Percentiles rank a stretch among this genome's conserved stretches.
Conservation (phyloP, 2,888 invertebrate species). For the Muscina levida region DNA sequence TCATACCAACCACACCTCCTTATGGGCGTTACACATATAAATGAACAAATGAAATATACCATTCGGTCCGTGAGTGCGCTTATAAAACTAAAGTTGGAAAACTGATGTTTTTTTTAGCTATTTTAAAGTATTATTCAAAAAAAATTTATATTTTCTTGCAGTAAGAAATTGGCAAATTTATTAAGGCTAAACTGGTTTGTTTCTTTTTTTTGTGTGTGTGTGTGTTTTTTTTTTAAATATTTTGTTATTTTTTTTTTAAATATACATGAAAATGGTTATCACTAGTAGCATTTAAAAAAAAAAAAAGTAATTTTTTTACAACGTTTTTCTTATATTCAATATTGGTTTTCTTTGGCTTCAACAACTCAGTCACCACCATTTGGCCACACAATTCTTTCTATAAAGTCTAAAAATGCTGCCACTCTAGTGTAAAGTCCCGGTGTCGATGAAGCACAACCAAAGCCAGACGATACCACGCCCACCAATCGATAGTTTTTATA, state of each 20-base stretch:
- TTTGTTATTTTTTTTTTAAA: too few species aligned
- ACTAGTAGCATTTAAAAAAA: conserved; percentile 16
- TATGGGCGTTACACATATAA: too few species aligned
- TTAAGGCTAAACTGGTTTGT: conserved; percentile 2
- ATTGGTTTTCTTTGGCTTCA: conserved; percentile 14
- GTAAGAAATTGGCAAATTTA: not conserved
- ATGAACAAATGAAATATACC: too few species aligned
- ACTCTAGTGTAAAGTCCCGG: conserved; percentile 77
- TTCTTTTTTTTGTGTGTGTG: too few species aligned
- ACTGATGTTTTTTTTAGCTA: too few species aligned
- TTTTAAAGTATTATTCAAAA: too few species aligned
- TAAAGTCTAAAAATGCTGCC: conserved; percentile 75
- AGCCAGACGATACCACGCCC: conserved; percentile 76
- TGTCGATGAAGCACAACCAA: conserved; percentile 73
- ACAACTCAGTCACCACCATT: conserved; percentile 51
- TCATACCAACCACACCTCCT: too few species aligned
- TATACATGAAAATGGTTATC: conserved; percentile 27
- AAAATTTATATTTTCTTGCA: conserved; percentile 10
- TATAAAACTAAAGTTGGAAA: too few species aligned
- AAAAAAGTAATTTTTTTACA: conserved; percentile 17
- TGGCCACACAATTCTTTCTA: conserved; percentile 76
- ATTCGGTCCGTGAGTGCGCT: too few species aligned
- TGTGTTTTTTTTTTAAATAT: too few species aligned
- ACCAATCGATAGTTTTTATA: conserved; percentile 70
- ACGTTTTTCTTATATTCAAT: too few species aligned